Percentiles rank a stretch among this genome's conserved stretches.
Evolutionary conservation across 2,888 invertebrate species (phyloP).

Genomic region (Caenorhabditis sp.): DNA sequence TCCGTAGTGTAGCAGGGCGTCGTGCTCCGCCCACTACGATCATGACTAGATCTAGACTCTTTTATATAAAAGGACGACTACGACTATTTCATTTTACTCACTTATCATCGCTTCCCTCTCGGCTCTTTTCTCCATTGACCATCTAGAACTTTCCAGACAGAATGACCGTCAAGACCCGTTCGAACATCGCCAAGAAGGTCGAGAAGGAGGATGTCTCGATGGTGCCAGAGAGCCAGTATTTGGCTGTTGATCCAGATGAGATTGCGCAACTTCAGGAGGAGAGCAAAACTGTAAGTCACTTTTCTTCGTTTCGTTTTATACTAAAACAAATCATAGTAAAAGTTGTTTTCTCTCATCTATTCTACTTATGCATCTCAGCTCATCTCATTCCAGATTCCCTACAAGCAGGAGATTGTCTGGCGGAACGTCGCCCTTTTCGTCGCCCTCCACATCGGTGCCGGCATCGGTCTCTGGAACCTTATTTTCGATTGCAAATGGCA

Average conservation of each 20-base stretch:
- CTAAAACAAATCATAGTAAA: too few species aligned
- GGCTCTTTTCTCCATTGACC: neutral
- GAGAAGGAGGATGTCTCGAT: slow-evolving; percentile 53
- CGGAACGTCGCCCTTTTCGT: slow-evolving; percentile 75
- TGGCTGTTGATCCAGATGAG: slow-evolving; percentile 71
- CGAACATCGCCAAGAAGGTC: slow-evolving; percentile 26
- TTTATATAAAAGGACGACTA: slow-evolving; percentile 26
- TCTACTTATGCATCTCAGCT: too few species aligned
- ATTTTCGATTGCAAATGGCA: slow-evolving; percentile 74
- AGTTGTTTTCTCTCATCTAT: too few species aligned
- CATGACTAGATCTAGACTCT: slow-evolving; percentile 38
- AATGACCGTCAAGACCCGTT: slow-evolving; percentile 57
- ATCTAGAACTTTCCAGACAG: neutral
- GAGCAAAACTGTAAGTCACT: slow-evolving; percentile 56
- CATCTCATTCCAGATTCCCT: slow-evolving; percentile 66
- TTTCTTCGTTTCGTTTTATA: neutral
- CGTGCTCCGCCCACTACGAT: slow-evolving; percentile 39
- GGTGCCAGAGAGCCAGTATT: slow-evolving; percentile 60
- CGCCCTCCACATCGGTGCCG: slow-evolving; percentile 73
- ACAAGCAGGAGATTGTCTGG: slow-evolving; percentile 75
- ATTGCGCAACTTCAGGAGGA: slow-evolving; percentile 65
- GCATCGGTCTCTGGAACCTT: slow-evolving; percentile 73
- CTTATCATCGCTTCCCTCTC: neutral
- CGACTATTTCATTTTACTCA: slow-evolving; percentile 1
- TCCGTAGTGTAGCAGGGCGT: slow-evolving; percentile 38